Conservation (phyloP, 2,888 invertebrate genomes). For the Phasia obesa region DNA sequence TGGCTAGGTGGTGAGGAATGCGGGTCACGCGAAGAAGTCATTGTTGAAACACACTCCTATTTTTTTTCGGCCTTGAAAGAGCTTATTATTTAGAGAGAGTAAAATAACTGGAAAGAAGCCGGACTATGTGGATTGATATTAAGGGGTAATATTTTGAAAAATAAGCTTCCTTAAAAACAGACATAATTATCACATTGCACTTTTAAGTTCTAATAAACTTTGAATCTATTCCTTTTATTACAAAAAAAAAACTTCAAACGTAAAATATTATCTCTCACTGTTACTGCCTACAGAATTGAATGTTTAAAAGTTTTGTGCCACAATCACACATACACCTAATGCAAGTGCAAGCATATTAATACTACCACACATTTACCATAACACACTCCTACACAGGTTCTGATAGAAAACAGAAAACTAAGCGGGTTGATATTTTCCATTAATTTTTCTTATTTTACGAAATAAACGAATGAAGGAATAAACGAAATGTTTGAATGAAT, state of each 20-base stretch:
- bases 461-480: constrained; percentile 18
- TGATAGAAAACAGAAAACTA: constrained; percentile 32
- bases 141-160: no score
- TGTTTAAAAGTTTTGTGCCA: not conserved
- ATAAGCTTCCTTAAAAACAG: no score
- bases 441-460: constrained; percentile 56
- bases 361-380: not conserved
- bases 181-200: no score
- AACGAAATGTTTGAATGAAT: constrained; percentile 17
- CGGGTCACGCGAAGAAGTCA: no score
- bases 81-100: no score
- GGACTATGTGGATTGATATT: no score
- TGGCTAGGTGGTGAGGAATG: no score
- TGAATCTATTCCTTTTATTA: no score
- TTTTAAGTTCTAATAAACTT: no score
- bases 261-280: constrained; percentile 7
- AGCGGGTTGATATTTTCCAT: constrained; percentile 61
- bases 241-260: not conserved
- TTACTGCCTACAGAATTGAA: not conserved
- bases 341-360: not conserved
- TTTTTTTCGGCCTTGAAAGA: no score
- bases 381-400: constrained; percentile 12
- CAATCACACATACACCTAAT: constrained; percentile 1
- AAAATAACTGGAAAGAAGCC: no score
- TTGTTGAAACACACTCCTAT: no score